Evolutionary conservation across 2,797 vertebrate species (phyloP).

Genomic region (Hydrolagus colliei): DNA sequence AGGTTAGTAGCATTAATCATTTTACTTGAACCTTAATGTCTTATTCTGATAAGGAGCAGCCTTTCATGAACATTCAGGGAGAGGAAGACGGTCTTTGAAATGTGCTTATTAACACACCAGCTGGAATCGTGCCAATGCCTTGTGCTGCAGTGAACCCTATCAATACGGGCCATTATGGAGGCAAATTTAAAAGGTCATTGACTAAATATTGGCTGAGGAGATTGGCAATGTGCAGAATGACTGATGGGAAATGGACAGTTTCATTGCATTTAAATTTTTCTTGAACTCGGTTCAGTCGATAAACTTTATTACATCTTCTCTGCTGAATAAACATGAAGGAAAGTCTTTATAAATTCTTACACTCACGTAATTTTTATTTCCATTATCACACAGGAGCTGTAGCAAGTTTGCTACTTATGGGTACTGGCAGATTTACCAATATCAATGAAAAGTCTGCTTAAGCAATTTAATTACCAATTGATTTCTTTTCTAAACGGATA

Average conservation of each 20-base stretch:
- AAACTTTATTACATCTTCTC: not conserved
- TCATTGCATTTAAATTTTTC: slow-evolving; percentile 44
- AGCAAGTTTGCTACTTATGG: not conserved
- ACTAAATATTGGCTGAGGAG: slow-evolving; percentile 20
- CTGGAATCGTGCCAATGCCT: no score
- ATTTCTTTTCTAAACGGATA: not conserved
- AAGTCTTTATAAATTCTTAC: not conserved
- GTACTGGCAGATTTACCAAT: slow-evolving; percentile 10
- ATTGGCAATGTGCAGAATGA: slow-evolving; percentile 24
- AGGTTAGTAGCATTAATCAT: not conserved
- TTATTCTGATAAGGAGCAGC: not conserved
- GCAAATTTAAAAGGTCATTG: slow-evolving; percentile 34
- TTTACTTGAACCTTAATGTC: not conserved
- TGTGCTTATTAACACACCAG: not conserved
- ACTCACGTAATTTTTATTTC: not conserved
- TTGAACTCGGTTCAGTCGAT: slow-evolving; percentile 39
- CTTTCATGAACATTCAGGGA: not conserved
- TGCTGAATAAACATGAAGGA: slow-evolving; percentile 5
- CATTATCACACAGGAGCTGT: not conserved
- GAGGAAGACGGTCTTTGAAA: not conserved
- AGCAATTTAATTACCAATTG: slow-evolving; percentile 18
- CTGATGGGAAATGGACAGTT: slow-evolving; percentile 46
- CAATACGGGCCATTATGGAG: not conserved
- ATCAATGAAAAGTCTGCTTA: not conserved
- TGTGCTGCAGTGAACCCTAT: not conserved